These are phyloP conservation scores for Drosophila micromelanica DNA, from an alignment of 1,140 invertebrate species.

Conservation along the genomic window DNA sequence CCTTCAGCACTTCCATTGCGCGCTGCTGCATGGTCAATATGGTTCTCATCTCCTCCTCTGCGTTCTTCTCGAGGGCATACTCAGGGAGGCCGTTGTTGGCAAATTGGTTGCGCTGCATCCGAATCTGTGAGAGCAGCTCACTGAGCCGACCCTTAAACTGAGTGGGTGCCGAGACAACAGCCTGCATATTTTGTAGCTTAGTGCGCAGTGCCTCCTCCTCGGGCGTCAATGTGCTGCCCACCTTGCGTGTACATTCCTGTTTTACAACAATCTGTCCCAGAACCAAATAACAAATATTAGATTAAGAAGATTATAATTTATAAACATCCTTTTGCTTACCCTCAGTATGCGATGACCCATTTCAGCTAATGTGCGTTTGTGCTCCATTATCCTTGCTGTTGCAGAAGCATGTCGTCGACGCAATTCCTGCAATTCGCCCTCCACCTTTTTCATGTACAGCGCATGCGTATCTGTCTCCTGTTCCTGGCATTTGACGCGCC, in stretches of 20 bases:
- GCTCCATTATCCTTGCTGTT: conserved; percentile 89
- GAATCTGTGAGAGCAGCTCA: conserved; percentile 94
- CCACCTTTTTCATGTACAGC: conserved; percentile 90
- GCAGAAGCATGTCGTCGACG: conserved; percentile 90
- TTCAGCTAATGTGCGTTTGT: conserved; percentile 90
- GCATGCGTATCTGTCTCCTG: conserved; percentile 92
- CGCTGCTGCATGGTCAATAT: conserved; percentile 93
- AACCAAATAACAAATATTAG: background rate
- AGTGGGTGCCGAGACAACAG: conserved; percentile 94
- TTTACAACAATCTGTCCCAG: conserved; percentile 89
- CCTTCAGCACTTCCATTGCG: conserved; percentile 92
- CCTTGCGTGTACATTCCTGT: conserved; percentile 94
- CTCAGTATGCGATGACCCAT: conserved; percentile 91
- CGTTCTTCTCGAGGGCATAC: conserved; percentile 87
- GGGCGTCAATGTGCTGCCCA: conserved; percentile 92
- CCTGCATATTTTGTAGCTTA: conserved; percentile 93
- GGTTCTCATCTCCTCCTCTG: conserved; percentile 89
- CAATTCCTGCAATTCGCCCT: conserved; percentile 90
- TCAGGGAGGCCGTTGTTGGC: conserved; percentile 84
- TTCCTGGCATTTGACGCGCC: conserved; percentile 92
- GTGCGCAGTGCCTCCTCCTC: conserved; percentile 95
- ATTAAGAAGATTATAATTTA: conserved; percentile 15
- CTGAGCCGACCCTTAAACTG: conserved; percentile 96
- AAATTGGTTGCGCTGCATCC: conserved; percentile 89
- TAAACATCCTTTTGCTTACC: conserved; percentile 81